phyloP scores from a whole-genome alignment of 2,113 vertebrate species.

The Sporophila hypoxantha region DNA sequence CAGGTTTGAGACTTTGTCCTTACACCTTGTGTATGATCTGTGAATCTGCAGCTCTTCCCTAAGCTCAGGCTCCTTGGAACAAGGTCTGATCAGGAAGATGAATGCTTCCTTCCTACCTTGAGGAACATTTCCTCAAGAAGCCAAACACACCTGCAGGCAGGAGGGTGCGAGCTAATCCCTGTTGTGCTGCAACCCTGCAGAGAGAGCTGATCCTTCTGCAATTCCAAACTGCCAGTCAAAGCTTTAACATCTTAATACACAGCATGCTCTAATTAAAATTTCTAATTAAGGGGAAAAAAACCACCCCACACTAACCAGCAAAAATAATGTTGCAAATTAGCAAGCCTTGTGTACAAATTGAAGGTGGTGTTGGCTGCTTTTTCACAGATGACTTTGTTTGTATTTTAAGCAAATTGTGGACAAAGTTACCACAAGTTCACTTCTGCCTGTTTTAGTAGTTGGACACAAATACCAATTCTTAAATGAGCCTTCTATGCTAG shows the following conservation, averaged over 20 bases:
- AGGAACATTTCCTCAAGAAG: not conserved
- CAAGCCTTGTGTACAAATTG: conserved; percentile 18
- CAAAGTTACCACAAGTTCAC: not conserved
- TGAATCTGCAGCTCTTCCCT: not conserved
- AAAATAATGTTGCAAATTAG: conserved; percentile 52
- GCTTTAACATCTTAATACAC: conserved; percentile 62
- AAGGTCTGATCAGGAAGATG: not conserved
- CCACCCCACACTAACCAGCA: not conserved
- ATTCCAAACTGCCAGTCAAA: conserved; percentile 47
- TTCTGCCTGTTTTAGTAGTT: not conserved
- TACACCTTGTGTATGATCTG: not conserved
- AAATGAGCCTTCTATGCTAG: not conserved
- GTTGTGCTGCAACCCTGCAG: conserved; percentile 40
- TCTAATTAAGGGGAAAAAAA: conserved; percentile 36
- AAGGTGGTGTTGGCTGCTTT: conserved; percentile 19
- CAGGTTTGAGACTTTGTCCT: not conserved
- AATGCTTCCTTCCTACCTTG: not conserved
- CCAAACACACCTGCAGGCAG: conserved; percentile 31
- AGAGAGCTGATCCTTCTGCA: conserved; percentile 51
- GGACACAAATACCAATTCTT: not conserved
- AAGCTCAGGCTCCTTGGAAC: not conserved
- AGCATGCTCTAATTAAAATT: conserved; percentile 65
- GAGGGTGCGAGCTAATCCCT: conserved; percentile 51
- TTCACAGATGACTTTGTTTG: not conserved
- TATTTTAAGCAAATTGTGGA: conserved; percentile 2